Evolutionary conservation across 2,888 invertebrate genomes (phyloP).

Genomic region (Dolichopus griseipennis): DNA sequence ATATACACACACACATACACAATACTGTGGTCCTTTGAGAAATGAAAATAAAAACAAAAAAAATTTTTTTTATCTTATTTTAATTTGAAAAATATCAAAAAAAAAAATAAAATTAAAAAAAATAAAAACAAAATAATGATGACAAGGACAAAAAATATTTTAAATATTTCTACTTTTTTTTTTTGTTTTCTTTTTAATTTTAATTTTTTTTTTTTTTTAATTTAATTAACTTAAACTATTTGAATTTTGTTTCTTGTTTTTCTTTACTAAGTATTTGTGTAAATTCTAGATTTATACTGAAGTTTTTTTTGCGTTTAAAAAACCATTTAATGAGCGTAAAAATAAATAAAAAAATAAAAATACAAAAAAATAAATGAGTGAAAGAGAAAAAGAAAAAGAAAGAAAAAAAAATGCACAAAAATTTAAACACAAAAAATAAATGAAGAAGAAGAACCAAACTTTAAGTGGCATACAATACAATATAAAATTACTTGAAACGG

Average conservation of each 20-base stretch:
- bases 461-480: no score
- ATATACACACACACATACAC: no score
- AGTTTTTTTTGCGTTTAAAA: neutral
- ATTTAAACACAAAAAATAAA: no score
- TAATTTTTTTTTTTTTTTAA: neutral
- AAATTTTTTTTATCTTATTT: no score
- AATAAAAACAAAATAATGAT: neutral
- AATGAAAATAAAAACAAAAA: no score
- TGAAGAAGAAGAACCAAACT: no score
- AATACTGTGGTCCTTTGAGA: no score
- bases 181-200: neutral
- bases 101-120: neutral
- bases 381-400: no score
- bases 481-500: no score
- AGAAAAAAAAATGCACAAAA: no score
- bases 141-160: neutral
- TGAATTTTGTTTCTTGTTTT: neutral
- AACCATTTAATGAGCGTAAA: neutral
- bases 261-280: neutral
- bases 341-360: neutral
- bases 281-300: slow-evolving; percentile 6
- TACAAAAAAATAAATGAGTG: neutral
- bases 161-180: neutral
- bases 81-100: no score
- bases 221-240: neutral